Conservation (phyloP, 2,797 vertebrate species). For the Tenualosa ilisha region DNA sequence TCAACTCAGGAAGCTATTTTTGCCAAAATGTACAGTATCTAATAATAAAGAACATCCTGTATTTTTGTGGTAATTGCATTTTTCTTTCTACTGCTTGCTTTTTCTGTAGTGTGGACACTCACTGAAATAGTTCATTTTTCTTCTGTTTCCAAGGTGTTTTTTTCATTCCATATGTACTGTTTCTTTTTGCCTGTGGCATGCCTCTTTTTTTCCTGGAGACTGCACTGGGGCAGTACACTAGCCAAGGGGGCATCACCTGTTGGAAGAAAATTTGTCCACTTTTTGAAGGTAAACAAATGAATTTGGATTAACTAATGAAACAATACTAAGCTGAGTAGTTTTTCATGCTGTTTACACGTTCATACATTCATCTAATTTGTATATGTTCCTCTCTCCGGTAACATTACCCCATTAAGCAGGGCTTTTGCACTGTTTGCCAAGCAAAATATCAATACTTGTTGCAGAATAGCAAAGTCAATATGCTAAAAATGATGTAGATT, state of each 20-base stretch:
- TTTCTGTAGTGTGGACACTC: neutral
- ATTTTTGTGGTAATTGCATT: neutral
- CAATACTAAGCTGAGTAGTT: neutral
- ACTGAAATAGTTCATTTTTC: neutral
- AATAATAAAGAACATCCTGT: neutral
- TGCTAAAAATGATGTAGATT: too few species aligned
- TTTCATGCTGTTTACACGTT: too few species aligned
- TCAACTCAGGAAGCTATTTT: neutral
- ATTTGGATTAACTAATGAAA: neutral
- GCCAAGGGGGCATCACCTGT: slow-evolving; percentile 75
- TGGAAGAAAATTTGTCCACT: slow-evolving; percentile 79
- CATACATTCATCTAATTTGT: too few species aligned
- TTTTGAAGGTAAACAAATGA: slow-evolving; percentile 69
- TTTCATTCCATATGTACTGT: slow-evolving; percentile 77
- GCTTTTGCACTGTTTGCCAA: too few species aligned
- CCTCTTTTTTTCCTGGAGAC: slow-evolving; percentile 79
- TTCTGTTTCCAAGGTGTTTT: slow-evolving; percentile 66
- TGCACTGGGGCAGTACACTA: slow-evolving; percentile 78
- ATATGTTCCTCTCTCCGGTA: too few species aligned
- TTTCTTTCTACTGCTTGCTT: neutral
- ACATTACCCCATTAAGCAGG: too few species aligned
- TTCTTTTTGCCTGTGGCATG: slow-evolving; percentile 76
- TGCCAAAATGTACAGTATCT: neutral
- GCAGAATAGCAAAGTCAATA: too few species aligned
- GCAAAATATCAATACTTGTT: too few species aligned